Conservation (phyloP, 2,113 vertebrate genomes). For the Melanerpes formicivorus region DNA sequence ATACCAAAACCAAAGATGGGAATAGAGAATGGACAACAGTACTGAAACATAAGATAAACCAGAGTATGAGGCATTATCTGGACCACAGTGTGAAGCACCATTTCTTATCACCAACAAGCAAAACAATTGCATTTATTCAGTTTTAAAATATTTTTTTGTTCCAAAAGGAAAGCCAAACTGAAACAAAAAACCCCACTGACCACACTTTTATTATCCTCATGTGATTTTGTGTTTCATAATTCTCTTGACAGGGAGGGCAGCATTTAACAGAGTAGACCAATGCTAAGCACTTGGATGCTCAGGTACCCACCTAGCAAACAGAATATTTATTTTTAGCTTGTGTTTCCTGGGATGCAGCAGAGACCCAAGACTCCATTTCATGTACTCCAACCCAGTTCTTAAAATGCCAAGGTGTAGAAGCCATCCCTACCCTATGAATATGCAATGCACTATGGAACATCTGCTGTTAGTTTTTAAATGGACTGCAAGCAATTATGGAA, state of each 20-base stretch:
- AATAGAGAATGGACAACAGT: background rate
- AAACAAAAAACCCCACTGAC: no score
- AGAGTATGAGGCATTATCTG: background rate
- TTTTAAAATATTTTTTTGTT: background rate
- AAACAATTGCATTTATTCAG: background rate
- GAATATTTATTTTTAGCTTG: background rate
- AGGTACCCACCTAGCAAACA: background rate
- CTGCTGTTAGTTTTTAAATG: slow-evolving; percentile 11
- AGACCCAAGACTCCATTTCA: background rate
- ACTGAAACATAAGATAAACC: background rate
- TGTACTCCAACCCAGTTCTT: background rate
- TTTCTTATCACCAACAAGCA: background rate
- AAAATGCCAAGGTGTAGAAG: background rate
- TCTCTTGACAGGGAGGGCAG: background rate
- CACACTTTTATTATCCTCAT: background rate
- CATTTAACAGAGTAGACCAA: background rate
- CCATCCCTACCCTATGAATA: background rate
- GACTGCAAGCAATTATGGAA: background rate
- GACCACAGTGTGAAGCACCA: background rate
- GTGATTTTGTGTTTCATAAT: background rate
- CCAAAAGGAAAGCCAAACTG: background rate
- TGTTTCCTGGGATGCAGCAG: background rate
- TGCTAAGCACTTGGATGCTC: background rate
- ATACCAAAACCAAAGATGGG: background rate
- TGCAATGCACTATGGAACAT: background rate